These are phyloP conservation scores for Drosophila rufa DNA, from an alignment of 1,140 invertebrate genomes.

Conservation along the genomic window DNA sequence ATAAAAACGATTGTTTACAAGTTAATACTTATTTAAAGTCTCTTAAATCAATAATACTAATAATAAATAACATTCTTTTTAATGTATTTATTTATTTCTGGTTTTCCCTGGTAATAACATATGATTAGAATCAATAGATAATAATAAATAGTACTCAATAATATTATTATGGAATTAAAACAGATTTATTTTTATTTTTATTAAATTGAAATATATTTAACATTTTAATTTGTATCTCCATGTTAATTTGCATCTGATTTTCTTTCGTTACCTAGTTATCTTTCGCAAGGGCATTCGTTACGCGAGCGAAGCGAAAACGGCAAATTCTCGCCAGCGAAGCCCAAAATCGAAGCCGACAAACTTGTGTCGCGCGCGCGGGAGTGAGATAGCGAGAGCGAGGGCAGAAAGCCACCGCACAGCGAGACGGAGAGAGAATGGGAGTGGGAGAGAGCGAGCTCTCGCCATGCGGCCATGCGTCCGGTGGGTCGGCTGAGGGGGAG, in stretches of 20 bases:
- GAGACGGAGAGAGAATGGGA: neutral
- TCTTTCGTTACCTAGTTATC: neutral
- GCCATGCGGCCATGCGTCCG: neutral
- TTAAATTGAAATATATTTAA: neutral
- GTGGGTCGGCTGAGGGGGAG: neutral
- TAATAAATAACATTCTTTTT: no score
- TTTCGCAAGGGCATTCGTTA: constrained; percentile 7
- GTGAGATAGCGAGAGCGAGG: constrained; percentile 21
- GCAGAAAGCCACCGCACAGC: constrained; percentile 17
- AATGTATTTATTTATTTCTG: no score
- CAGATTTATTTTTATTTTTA: neutral
- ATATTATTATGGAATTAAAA: neutral
- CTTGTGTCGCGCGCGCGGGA: constrained; percentile 22
- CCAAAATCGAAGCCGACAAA: constrained; percentile 64
- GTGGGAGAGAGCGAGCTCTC: constrained; percentile 21
- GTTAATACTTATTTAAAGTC: no score
- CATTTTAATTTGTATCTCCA: neutral
- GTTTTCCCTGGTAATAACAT: no score
- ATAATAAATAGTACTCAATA: no score
- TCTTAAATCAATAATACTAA: no score
- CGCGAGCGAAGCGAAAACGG: constrained; percentile 3
- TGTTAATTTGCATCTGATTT: neutral
- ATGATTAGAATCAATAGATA: no score
- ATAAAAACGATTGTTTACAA: no score
- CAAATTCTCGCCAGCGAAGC: constrained; percentile 16